Percentiles rank a stretch among this genome's conserved stretches.
These are phyloP conservation scores for Perdita meconis DNA, from an alignment of 2,888 invertebrate species.

Conservation along the genomic window DNA sequence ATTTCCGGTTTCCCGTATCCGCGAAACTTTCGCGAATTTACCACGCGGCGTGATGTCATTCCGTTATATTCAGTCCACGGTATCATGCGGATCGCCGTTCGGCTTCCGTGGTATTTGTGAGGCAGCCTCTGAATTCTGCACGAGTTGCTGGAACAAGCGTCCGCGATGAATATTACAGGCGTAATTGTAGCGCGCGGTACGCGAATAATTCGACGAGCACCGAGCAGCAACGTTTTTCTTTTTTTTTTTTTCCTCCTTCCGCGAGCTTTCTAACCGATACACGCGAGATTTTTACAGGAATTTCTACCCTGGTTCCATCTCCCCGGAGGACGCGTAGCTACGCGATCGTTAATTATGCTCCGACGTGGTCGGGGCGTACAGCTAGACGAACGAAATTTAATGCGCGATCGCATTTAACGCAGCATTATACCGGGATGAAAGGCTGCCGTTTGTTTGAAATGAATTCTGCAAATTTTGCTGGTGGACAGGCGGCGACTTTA, in stretches of 20 bases:
- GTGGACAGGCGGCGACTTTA: conserved; percentile 18
- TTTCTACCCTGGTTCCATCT: conserved; percentile 12
- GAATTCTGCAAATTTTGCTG: conserved; percentile 37
- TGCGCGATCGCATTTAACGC: conserved; percentile 36
- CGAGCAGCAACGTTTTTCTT: neutral
- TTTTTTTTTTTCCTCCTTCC: too few relatives aligned
- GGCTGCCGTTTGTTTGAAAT: conserved; percentile 25
- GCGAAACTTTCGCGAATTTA: too few relatives aligned
- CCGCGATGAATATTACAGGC: conserved; percentile 14
- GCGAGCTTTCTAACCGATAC: conserved; percentile 8
- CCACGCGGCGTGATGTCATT: too few relatives aligned
- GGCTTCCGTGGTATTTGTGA: neutral
- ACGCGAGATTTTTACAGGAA: conserved; percentile 13
- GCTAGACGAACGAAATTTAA: conserved; percentile 24
- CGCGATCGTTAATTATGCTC: conserved; percentile 36
- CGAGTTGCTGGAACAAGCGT: neutral
- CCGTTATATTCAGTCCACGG: too few relatives aligned
- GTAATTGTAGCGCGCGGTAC: conserved; percentile 18
- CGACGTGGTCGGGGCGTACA: neutral
- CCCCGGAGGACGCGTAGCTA: neutral
- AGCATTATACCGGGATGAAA: conserved; percentile 14
- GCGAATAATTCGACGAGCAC: conserved; percentile 25
- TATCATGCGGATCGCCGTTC: conserved; percentile 9
- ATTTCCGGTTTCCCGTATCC: too few relatives aligned
- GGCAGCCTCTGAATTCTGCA: neutral